Evolutionary conservation across 1,140 invertebrate genomes (phyloP), one percentile per base, ranked within the genome.

Genomic region (Anoplophora glabripennis): DNA sequence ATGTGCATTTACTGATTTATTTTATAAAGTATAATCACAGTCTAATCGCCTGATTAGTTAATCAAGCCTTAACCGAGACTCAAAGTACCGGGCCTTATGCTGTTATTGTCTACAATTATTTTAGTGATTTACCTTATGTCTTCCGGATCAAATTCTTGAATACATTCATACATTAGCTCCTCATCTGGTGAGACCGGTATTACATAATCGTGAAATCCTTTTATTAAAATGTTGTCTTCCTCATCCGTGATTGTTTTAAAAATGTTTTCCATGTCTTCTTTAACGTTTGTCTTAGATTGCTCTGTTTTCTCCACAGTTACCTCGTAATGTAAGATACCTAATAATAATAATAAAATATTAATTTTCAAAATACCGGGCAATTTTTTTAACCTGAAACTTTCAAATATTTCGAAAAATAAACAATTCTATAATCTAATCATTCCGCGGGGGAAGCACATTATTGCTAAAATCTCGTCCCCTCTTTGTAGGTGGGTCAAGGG

Each of bases 141-240:
- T n/a, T 69, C 66, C 7, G 66, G 40, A 59, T 72, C 64, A 57
- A 72, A 72, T 35, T 75, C 69, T 18, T 63, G 53, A 14, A 76
- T 76, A 28, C 61, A 60, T 57, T 75, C 74, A 47, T 74, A 76
- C 18, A 70, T 49, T 18, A 59, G 65, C 46, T 76, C 74, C 59
- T 76, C 74, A 36, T 75, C 74, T 7, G 74, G 74, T 18, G 73
- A 73, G 36, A 76, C 71, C 61, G 72, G 72, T 33, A 65, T 59
- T 9, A 76, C 72, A 46, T 62, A 64, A 4, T 74, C 66, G 11
- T 66, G 56, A 58, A 74, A 73, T 8, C 51, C 18, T 18, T 64
- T 67, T 28, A 75, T 71, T 4, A 67, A 46, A 49, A 76, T 68
- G 12, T 64, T 61, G 33, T 67, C 69, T 21, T 68, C 51, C 0